Conservation (phyloP, 2,113 vertebrate genomes). For the Brachirus orientalis region DNA sequence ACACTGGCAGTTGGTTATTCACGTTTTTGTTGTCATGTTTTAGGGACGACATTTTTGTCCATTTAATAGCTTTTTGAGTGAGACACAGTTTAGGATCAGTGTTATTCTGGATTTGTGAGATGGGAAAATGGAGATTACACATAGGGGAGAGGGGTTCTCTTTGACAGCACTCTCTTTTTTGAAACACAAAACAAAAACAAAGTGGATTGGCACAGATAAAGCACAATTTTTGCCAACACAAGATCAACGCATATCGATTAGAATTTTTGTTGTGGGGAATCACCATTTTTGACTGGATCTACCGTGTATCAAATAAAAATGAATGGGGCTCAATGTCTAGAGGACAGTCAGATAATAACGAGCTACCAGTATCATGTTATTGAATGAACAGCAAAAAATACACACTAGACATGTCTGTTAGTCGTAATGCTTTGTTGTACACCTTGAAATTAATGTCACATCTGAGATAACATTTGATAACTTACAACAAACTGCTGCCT, state of each 20-base stretch:
- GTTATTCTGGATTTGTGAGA: conserved; percentile 28
- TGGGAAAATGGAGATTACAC: conserved; percentile 35
- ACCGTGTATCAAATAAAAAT: conserved; percentile 26
- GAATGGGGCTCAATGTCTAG: conserved; percentile 10
- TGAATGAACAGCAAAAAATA: conserved; percentile 11
- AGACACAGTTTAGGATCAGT: conserved; percentile 17
- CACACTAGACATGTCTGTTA: conserved; percentile 6
- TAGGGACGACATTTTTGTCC: conserved; percentile 23
- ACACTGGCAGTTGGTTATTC: conserved; percentile 24
- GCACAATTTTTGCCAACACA: conserved; percentile 42
- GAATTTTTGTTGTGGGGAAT: conserved; percentile 53
- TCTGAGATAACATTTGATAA: conserved; percentile 46
- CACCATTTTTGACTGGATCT: conserved; percentile 36
- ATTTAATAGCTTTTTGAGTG: conserved; percentile 39
- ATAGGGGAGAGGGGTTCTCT: conserved; percentile 7
- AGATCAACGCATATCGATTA: conserved; percentile 51
- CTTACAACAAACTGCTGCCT: conserved; percentile 29
- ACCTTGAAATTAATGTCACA: conserved; percentile 26
- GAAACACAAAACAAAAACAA: conserved; percentile 11
- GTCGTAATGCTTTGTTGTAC: conserved; percentile 30
- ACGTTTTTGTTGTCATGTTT: conserved; percentile 21
- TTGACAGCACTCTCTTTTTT: conserved; percentile 29
- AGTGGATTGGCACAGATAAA: conserved; percentile 36
- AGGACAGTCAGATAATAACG: conserved; percentile 46
- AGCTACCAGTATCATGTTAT: conserved; percentile 13